Evolutionary conservation across 2,797 vertebrate species (phyloP).

Genomic region (Atherinosoma microstoma): DNA sequence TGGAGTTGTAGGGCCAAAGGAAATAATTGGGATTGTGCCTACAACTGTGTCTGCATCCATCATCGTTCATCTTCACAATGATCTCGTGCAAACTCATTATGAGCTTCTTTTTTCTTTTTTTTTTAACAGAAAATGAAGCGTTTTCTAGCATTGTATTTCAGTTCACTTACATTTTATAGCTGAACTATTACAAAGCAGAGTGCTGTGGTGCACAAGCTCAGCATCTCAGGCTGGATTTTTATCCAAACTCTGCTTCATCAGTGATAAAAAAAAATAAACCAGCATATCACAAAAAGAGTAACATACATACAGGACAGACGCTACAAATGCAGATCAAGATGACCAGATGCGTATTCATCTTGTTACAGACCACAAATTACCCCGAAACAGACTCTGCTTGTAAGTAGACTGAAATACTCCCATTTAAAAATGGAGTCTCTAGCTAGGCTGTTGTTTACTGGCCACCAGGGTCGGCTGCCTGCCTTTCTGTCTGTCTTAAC

Average conservation of each 20-base stretch:
- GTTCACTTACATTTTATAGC: background rate
- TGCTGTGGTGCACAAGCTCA: background rate
- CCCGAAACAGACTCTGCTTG: background rate
- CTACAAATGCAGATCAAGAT: background rate
- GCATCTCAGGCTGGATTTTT: background rate
- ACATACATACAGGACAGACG: background rate
- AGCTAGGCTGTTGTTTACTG: background rate
- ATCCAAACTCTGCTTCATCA: background rate
- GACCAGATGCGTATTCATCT: background rate
- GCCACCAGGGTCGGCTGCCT: background rate
- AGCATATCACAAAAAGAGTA: background rate
- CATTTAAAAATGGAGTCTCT: background rate
- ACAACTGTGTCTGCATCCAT: background rate
- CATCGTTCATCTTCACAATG: background rate
- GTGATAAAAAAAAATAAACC: background rate
- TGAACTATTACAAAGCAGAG: background rate
- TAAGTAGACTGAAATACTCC: background rate
- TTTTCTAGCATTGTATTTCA: background rate
- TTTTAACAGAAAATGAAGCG: background rate
- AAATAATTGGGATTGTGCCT: background rate
- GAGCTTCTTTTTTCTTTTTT: background rate
- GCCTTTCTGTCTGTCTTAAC: background rate
- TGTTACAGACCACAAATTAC: background rate
- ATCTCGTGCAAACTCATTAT: background rate
- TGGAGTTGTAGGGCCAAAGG: background rate